These are phyloP conservation scores for Scaptomyza tumidula DNA, from an alignment of 2,888 invertebrate genomes.

Conservation along the genomic window DNA sequence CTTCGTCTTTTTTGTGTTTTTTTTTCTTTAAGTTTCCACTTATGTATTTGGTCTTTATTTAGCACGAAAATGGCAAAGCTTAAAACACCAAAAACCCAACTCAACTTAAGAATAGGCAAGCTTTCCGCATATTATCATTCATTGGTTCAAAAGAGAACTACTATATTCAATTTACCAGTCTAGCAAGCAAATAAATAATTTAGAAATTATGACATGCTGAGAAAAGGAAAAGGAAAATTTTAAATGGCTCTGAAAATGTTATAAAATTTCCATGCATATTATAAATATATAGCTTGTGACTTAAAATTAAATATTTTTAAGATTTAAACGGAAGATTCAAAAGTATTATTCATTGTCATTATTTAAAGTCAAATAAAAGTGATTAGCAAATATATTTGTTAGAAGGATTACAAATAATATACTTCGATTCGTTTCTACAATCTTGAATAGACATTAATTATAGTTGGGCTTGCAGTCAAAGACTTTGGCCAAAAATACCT, in stretches of 20 bases:
- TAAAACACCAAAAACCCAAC: not conserved
- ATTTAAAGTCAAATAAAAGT: not conserved
- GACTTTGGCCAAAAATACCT: not conserved
- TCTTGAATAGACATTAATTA: not conserved
- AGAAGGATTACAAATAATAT: not conserved
- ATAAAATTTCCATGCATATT: too few relatives aligned
- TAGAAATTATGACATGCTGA: not conserved
- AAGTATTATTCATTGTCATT: too few relatives aligned
- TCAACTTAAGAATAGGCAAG: slow-evolving; percentile 6
- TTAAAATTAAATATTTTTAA: too few relatives aligned
- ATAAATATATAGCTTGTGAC: too few relatives aligned
- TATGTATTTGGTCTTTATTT: slow-evolving; percentile 24
- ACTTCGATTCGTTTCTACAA: not conserved
- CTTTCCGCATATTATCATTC: slow-evolving; percentile 10
- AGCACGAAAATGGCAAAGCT: slow-evolving; percentile 19
- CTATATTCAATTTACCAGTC: not conserved
- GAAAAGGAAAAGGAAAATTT: too few relatives aligned
- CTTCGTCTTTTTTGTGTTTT: slow-evolving; percentile 38
- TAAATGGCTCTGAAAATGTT: too few relatives aligned
- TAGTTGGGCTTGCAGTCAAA: not conserved
- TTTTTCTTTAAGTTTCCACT: slow-evolving; percentile 2
- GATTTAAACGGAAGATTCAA: too few relatives aligned
- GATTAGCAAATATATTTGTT: too few relatives aligned
- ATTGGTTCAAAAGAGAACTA: not conserved
- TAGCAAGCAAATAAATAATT: not conserved